Base-by-base conservation (phyloP, 1,140 invertebrate species). In the Zelostemma sp. region DNA sequence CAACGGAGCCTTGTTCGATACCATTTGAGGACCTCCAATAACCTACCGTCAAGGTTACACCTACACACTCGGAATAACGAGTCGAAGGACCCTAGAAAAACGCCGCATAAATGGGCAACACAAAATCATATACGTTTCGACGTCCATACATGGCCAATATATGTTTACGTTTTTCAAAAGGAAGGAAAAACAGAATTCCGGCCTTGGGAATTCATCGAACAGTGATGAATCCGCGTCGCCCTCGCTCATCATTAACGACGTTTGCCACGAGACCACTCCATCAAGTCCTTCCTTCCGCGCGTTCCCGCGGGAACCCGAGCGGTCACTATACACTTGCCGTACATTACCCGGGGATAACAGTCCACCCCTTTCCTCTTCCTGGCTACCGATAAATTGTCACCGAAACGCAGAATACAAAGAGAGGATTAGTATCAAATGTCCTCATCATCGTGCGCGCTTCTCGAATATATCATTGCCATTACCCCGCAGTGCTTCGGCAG, bases 21-120 rank as follows among this genome's bases (percentile, higher is more conserved):
- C 76, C 78, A 78, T 80, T 83, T 80, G 77, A 83, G 74, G 77
- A 80, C 74, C 74, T 79, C 71, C 79, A 80, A 81, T 83, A 83
- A 81, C 57, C 74, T 80, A 81, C 70, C 60, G 77, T 80, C 76
- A 77, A 68, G 63, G 55, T 63, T 56, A 70, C 76, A 76, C 80
- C 78, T 74, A 77, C 78, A 76, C 78, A 61, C 35, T 64, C 45
- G 40, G 43, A 25, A 54, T 43, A 43, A 47, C 33, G 60, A 25
- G 21, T 25, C 8, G 21, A 25, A 25, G n/a, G n/a, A n/a, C n/a
- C n/a, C n/a, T n/a, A n/a, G n/a, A n/a, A n/a, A n/a, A n/a, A n/a
- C n/a, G n/a, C n/a, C n/a, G n/a, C n/a, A n/a, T n/a, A n/a, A n/a
- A n/a, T n/a, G n/a, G n/a, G n/a, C n/a, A n/a, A n/a, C n/a, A n/a